Evolutionary conservation across 2,113 vertebrate species (phyloP), one percentile per base, ranked within the genome.

Genomic region (Fulmarus glacialis): DNA sequence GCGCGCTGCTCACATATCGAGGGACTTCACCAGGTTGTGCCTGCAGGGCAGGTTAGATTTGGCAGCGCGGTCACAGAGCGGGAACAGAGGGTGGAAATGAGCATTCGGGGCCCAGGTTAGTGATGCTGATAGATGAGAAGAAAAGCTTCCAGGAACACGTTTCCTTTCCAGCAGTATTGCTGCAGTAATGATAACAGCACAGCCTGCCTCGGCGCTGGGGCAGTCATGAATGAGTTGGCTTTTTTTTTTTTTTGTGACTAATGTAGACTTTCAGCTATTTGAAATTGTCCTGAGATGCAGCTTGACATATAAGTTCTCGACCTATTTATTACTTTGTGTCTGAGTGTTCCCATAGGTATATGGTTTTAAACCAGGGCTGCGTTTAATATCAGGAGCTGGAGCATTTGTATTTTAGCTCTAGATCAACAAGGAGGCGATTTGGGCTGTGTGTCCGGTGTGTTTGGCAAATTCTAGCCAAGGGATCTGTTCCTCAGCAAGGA

Each of bases 251-350:
- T 71, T 64, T 62, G 82, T 87, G 87, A 94, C 73, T 93, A 60
- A 92, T 68, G 79, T 87, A 86, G 93, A 75, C 75, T 97, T 97
- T 84, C 66, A 95, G 68, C 58, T 68, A 19, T 96, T 93, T 95
- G 88, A 91, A 94, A 87, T 86, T 66, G 71, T 94, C 92, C 95
- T 95, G 84, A 74, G 89, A 80, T 90, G 82, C 75, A 91, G 47
- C 74, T 88, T 94, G 75, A 92, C 75, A 72, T 81, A 47, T 17
- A 84, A 88, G 84, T 67, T 96, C 82, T 48, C 5, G 3, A 36
- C 79, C 78, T 89, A 87, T 96, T 96, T 96, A 94, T 91, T 85
- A 53, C 62, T 73, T 52, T 63, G 59, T 91, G 62, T 79, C 75
- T 73, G 58, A 81, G 62, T 38, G 71, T 47, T 95, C 90, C 93